Evolutionary conservation across 2,113 vertebrate genomes (phyloP), one percentile per base, ranked within the genome.

Genomic region (Osmerus eperlanus): DNA sequence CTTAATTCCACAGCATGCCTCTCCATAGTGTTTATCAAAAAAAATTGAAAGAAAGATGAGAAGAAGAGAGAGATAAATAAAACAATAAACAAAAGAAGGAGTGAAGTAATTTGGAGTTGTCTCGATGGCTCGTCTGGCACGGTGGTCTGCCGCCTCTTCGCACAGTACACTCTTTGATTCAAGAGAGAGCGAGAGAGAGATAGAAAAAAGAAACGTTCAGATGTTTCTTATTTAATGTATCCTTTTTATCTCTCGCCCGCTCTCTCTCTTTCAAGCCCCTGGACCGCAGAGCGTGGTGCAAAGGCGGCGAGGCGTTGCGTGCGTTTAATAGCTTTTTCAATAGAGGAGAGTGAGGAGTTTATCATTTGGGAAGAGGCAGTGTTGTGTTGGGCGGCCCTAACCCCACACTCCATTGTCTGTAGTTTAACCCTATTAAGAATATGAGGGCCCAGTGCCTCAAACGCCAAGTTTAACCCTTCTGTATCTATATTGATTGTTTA

Each of bases 211-310:
- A 32, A 66, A 75, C 36, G 69, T 67, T 76, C 56, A 79, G 67
- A 73, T 76, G 83, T 83, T 80, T 78, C 78, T 76, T 66, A 69
- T 84, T 81, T 76, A 83, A 85, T 14, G 53, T 84, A 79, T 80
- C 73, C 54, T 65, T 82, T 85, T 88, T 78, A 85, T 23, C 23
- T 85, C 81, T 86, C 69, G 0, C 29, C 2, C 29, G 29, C 29
- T 32, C 29, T 32, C 67, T 23, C 1, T 68, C 75, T 78, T 80
- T 84, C 74, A 65, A 77, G 78, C 71, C 52, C 52, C 52, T 16
- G 73, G 79, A 70, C 63, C 3, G 58, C 51, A 6, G 55, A 77
- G 83, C 3, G 75, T 67, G 70, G 80, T 29, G 64, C 73, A 78
- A 74, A 81, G 68, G 78, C 67, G 65, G 66, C n/a, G 69, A 79